A percentile compares a stretch with the other conserved stretches of the same genome.
Evolutionary conservation across 1,140 invertebrate species (phyloP).

Genomic region (Pogonus chalceus): DNA sequence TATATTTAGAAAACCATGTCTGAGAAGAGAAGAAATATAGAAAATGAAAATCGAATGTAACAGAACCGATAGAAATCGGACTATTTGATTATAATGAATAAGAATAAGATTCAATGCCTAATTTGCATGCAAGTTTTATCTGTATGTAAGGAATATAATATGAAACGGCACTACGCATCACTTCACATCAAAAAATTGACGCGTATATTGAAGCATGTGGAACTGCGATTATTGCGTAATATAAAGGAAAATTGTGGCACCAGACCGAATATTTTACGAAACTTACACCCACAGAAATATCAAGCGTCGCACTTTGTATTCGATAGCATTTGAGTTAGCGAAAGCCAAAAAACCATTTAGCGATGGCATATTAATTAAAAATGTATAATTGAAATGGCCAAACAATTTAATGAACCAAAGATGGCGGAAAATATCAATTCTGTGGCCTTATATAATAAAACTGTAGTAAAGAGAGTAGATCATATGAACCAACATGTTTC

Average conservation of each 20-base stretch:
- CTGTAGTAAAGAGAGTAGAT: not conserved
- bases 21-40: too few relatives aligned
- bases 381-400: too few relatives aligned
- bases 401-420: not conserved
- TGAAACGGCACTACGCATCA: conserved; percentile 3
- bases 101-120: too few relatives aligned
- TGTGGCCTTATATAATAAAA: not conserved
- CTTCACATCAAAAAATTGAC: conserved; percentile 2
- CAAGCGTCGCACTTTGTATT: not conserved
- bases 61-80: conserved; percentile 1
- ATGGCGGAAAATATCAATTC: too few relatives aligned
- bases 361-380: not conserved
- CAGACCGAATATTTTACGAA: not conserved
- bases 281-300: conserved; percentile 1
- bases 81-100: not conserved
- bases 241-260: conserved; percentile 5
- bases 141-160: conserved; percentile 8
- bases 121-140: conserved; percentile 6
- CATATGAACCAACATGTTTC: too few relatives aligned
- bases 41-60: conserved; percentile 6
- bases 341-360: not conserved
- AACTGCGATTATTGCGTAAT: conserved; percentile 5
- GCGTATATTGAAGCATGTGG: conserved; percentile 1
- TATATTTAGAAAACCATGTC: too few relatives aligned
- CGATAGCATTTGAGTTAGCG: not conserved